phyloP scores from a whole-genome alignment of 2,797 vertebrate species.

The Apogon hyalosoma region DNA sequence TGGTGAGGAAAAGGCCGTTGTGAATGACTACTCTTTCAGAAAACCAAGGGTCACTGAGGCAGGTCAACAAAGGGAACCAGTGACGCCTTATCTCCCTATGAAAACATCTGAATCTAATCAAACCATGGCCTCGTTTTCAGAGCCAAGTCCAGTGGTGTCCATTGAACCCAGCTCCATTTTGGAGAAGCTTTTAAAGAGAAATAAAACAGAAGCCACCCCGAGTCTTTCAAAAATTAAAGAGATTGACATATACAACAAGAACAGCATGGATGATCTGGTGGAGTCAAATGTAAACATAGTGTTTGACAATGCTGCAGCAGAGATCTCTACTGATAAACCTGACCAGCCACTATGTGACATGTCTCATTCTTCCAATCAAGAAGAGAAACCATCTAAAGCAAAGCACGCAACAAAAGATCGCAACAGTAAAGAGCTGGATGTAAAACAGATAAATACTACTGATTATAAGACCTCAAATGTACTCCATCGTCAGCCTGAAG shows the following conservation, averaged over 20 bases:
- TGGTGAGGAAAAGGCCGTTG: conserved; percentile 27
- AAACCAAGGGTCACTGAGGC: conserved; percentile 28
- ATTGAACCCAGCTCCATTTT: conserved; percentile 75
- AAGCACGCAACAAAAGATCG: conserved; percentile 10
- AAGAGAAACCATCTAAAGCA: conserved; percentile 23
- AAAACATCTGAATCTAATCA: conserved; percentile 27
- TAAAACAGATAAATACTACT: conserved; percentile 13
- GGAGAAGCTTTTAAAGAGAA: conserved; percentile 77
- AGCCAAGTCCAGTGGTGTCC: conserved; percentile 15
- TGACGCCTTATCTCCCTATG: conserved; percentile 20
- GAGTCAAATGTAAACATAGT: conserved; percentile 9
- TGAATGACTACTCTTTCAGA: conserved; percentile 32
- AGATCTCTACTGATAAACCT: conserved; percentile 9
- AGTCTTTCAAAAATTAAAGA: conserved; percentile 52
- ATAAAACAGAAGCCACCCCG: conserved; percentile 54
- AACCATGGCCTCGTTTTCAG: conserved; percentile 7
- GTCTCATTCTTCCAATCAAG: conserved; percentile 11
- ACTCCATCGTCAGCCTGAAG: conserved; percentile 19
- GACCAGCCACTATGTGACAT: conserved; percentile 17
- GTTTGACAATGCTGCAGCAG: conserved; percentile 3
- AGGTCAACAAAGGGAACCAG: conserved; percentile 35
- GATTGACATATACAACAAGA: conserved; percentile 12
- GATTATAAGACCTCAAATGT: conserved; percentile 25
- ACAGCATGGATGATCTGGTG: neutral
- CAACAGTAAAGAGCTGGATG: conserved; percentile 7